Evolutionary conservation across 2,113 vertebrate species (phyloP).

Genomic region (Pyrgilauda ruficollis): DNA sequence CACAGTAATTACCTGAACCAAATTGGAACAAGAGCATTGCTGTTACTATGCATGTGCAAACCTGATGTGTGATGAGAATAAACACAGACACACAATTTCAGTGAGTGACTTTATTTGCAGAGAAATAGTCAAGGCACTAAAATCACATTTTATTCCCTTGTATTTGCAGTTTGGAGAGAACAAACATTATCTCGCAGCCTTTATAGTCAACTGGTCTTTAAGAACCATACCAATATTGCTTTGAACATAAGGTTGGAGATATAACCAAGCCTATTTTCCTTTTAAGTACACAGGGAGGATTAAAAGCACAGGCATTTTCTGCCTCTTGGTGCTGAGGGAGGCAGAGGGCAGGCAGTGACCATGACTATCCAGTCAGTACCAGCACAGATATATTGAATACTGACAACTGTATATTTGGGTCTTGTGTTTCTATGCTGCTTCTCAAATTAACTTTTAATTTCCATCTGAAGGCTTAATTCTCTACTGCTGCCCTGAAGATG

Average conservation of each 20-base stretch:
- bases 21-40: not conserved
- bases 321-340: not conserved
- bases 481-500: not conserved
- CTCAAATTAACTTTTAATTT: not conserved
- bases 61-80: not conserved
- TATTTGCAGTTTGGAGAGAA: not conserved
- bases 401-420: not conserved
- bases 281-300: not conserved
- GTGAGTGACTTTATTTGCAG: not conserved
- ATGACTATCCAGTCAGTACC: not conserved
- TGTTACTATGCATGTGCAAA: not conserved
- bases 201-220: not conserved
- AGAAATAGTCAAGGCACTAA: not conserved
- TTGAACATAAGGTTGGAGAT: not conserved
- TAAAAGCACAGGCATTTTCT: not conserved
- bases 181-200: not conserved
- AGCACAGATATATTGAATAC: not conserved
- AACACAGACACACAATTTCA: not conserved
- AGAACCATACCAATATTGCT: rapidly evolving
- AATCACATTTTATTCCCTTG: not conserved
- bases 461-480: not conserved
- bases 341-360: not conserved
- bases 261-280: not conserved
- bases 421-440: not conserved
- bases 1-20: not conserved